Conservation (phyloP, 1,140 invertebrate genomes). For the Pseudomyrmex gracilis region DNA sequence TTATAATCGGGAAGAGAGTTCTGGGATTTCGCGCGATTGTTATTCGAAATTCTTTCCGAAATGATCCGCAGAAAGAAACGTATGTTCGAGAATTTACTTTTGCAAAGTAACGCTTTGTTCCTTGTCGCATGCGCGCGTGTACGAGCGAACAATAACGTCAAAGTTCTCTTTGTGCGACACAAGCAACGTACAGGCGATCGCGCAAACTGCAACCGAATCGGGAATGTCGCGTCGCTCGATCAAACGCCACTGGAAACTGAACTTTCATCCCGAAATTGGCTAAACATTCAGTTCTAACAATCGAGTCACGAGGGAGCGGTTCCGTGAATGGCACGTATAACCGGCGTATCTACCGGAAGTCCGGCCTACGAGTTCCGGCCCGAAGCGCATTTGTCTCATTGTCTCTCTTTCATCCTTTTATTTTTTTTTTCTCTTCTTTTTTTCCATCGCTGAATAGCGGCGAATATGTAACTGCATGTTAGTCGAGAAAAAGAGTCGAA, state of each 20-base stretch:
- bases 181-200: neutral
- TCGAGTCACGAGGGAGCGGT: constrained; percentile 71
- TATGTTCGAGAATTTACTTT: neutral
- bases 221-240: constrained; percentile 35
- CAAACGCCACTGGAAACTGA: constrained; percentile 51
- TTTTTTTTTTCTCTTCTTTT: constrained; percentile 59
- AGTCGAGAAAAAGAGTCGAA: constrained; percentile 57
- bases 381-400: constrained; percentile 75
- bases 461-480: constrained; percentile 49
- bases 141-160: neutral
- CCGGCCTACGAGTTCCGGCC: constrained; percentile 85
- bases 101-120: neutral
- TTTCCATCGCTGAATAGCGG: constrained; percentile 58
- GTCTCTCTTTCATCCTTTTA: constrained; percentile 65
- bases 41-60: constrained; percentile 9
- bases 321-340: constrained; percentile 79
- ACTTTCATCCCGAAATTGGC: constrained; percentile 69
- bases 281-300: constrained; percentile 67
- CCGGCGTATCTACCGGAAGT: constrained; percentile 84
- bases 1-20: neutral
- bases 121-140: neutral
- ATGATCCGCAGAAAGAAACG: neutral
- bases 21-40: neutral
- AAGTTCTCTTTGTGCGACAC: neutral
- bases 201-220: constrained; percentile 31